Conservation (phyloP, 2,797 vertebrate species). For the Microcaecilia unicolor region DNA sequence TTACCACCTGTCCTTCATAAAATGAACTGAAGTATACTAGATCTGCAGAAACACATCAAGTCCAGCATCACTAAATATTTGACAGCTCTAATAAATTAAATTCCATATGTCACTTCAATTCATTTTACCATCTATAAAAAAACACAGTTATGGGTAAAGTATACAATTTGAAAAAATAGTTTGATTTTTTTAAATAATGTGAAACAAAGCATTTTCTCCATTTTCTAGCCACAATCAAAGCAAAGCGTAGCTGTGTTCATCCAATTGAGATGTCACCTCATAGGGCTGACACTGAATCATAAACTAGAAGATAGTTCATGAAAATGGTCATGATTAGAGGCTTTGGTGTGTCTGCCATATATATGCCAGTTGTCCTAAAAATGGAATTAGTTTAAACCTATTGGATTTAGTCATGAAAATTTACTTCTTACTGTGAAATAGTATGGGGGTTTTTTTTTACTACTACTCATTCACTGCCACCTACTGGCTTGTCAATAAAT, state of each 20-base stretch:
- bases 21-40: constrained; percentile 14
- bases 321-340: constrained; percentile 17
- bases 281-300: constrained; percentile 8
- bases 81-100: constrained; percentile 33
- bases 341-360: constrained; percentile 10
- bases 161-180: constrained; percentile 28
- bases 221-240: constrained; percentile 1
- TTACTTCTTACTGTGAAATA: not conserved
- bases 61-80: not conserved
- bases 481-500: constrained; percentile 20
- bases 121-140: constrained; percentile 19
- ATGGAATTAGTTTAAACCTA: not conserved
- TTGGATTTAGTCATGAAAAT: not conserved
- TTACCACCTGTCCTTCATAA: constrained; percentile 15
- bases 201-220: constrained; percentile 5
- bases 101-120: constrained; percentile 11
- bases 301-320: no score
- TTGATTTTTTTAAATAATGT: constrained; percentile 20
- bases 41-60: constrained; percentile 8
- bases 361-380: constrained; percentile 11
- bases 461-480: constrained; percentile 30
- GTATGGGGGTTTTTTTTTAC: not conserved
- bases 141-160: constrained; percentile 24
- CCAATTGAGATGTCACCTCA: constrained; percentile 1
- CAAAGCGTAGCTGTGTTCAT: not conserved